Base-by-base conservation (phyloP, 1,140 invertebrate species). In the Zophobas morio region DNA sequence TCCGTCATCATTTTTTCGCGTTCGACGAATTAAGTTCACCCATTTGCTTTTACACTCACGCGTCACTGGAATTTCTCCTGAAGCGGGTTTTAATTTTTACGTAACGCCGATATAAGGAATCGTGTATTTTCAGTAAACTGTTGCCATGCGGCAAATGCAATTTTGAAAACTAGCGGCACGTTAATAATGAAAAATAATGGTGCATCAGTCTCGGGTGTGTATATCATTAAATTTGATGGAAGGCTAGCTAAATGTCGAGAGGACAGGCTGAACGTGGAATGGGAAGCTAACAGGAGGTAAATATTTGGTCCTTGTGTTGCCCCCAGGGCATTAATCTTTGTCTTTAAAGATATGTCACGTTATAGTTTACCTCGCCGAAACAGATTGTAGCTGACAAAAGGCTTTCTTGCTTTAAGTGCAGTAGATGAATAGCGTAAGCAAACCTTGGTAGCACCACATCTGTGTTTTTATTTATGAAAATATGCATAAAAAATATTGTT, bases 141-240 rank as follows among this genome's bases (percentile, higher is more conserved):
- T 66, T 66, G 60, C 60, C 60, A 66, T 66, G 60, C 60, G 51
- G 71, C 49, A 73, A 73, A 73, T 73, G 81, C 81, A 83, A 83
- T 83, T 83, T 82, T 80, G 77, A 77, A 79, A 81, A 81, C 81
- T 81, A 81, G 77, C 83, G 82, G 82, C 70, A 82, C 83, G 84
- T 86, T 81, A 86, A 82, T 85, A 86, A 86, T 84, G 85, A 85
- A 85, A 84, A 86, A 86, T 86, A 86, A 85, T 86, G 85, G 82
- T 81, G 83, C 81, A 85, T 85, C 83, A 83, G 81, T 82, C 79
- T 79, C 79, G 76, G 70, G 75, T 78, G 80, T 82, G 80, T 84
- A 83, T 82, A 84, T 84, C 85, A 84, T 86, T 85, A 86, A 86
- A 84, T 84, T 84, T 85, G 84, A 86, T 84, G 83, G 82, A 83